These are phyloP conservation scores for Gallinago solitaria DNA, from an alignment of 2,797 vertebrate genomes.

Conservation along the genomic window DNA sequence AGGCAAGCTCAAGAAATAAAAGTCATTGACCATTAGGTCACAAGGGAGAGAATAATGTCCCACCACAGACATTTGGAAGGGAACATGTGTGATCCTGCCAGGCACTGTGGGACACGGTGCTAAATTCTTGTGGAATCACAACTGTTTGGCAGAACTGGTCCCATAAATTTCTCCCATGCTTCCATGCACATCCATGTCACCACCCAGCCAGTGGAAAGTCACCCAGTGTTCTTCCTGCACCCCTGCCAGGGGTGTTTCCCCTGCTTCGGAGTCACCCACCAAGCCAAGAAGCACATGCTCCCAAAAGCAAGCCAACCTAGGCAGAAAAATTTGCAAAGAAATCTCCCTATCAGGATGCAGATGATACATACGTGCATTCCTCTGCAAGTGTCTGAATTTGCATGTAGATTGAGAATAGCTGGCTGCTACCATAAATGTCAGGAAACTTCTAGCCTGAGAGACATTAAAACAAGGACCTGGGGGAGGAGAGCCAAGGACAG, in stretches of 20 bases:
- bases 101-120: slow-evolving; percentile 19
- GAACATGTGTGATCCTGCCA: slow-evolving; percentile 31
- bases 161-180: slow-evolving; percentile 35
- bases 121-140: slow-evolving; percentile 48
- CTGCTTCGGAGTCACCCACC: neutral
- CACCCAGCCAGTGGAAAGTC: neutral
- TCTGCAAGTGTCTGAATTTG: neutral
- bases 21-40: slow-evolving; percentile 47
- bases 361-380: fast-evolving
- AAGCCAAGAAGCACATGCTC: neutral
- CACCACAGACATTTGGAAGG: slow-evolving; percentile 31
- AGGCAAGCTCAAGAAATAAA: slow-evolving; percentile 51
- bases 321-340: neutral
- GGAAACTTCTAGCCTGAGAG: neutral
- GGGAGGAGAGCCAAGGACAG: neutral
- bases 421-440: neutral
- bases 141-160: slow-evolving; percentile 27
- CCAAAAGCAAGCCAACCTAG: neutral
- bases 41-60: slow-evolving; percentile 40
- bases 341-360: neutral
- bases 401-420: neutral
- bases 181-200: slow-evolving; percentile 15
- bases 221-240: neutral
- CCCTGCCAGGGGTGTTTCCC: neutral
- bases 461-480: neutral